Evolutionary conservation across 2,888 invertebrate species (phyloP).

Genomic region (Cephus rjabovi): DNA sequence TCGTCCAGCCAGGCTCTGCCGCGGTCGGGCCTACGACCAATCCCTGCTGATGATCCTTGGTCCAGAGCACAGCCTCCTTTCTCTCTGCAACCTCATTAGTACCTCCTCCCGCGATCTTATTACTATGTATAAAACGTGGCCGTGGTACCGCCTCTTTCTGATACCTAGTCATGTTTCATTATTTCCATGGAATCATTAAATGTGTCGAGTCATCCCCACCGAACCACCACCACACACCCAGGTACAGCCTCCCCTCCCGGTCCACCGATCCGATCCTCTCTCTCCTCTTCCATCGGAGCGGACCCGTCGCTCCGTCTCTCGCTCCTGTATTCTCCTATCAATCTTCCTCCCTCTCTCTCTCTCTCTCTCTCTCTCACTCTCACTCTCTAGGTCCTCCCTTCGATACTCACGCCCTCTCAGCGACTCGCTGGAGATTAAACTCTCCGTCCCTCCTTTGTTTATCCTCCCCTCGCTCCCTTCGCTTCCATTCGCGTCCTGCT

Average conservation of each 20-base stretch:
- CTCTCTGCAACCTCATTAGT: conserved; percentile 49
- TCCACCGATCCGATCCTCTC: conserved; percentile 18
- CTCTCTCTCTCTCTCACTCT: conserved; percentile 22
- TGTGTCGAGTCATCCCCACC: conserved; percentile 42
- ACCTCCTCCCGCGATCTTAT: conserved; percentile 26
- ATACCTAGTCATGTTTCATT: conserved; percentile 60
- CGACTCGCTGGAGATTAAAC: conserved; percentile 14
- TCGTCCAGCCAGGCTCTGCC: conserved; percentile 49
- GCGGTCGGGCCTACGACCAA: conserved; percentile 47
- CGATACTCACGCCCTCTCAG: conserved; percentile 17
- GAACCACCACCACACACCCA: background rate
- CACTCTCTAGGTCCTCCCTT: conserved; percentile 20
- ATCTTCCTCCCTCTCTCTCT: conserved; percentile 12
- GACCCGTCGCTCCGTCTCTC: conserved; percentile 18
- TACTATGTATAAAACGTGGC: conserved; percentile 18
- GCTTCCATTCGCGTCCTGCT: background rate
- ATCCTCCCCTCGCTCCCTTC: conserved; percentile 23
- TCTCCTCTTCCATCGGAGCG: conserved; percentile 12
- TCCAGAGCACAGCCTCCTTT: conserved; percentile 54
- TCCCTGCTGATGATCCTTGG: conserved; percentile 53
- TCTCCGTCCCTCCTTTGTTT: conserved; percentile 22
- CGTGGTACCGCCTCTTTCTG: conserved; percentile 47
- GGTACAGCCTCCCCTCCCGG: conserved; percentile 31
- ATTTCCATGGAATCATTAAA: conserved; percentile 60
- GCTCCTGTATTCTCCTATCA: background rate